Evolutionary conservation across 2,888 invertebrate genomes (phyloP), one percentile per base, ranked within the genome.

Genomic region (Stenotaenia linearis): DNA sequence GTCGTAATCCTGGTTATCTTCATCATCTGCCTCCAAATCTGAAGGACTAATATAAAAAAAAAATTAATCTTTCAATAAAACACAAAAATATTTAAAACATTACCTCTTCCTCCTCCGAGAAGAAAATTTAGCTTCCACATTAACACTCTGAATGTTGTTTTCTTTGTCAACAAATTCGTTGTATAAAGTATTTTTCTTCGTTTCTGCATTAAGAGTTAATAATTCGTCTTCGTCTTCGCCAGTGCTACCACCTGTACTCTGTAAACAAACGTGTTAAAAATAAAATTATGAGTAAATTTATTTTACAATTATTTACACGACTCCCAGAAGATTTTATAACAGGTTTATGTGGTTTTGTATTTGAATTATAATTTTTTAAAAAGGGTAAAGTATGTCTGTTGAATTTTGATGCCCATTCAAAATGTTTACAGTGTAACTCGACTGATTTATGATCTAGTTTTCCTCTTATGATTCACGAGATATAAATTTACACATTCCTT

Each of bases 171-270:
- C 84, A 40, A 84, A 83, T 82, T 88, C 88, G 85, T 88, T 88
- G 83, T 87, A 87, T 79, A 86, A 85, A 77, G 88, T 88, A 84
- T 89, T 89, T 81, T 86, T 85, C 82, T 87, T 87, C 45, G 88
- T 88, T 83, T 88, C 88, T 80, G 87, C 85, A 80, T 86, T 86
- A 82, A 86, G 84, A 76, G 86, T 77, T 12, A 81, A 74, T 21
- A 80, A 75, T 35, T 84, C 83, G 30, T 83, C 88, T 82, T 89
- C 89, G 83, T 88, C 89, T 85, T 89, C 88, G 75, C 89, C 89
- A 80, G 89, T 89, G 84, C 89, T 89, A 85, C 89, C 88, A 80
- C 89, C 90, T 80, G 89, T 90, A 81, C 89, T 89, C 89, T 90
- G 84, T 18, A 30, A 69, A 32, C 12, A 30, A 69, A 50, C 9